Conservation (phyloP, 2,888 invertebrate species). For the Hymenopus coronatus region DNA sequence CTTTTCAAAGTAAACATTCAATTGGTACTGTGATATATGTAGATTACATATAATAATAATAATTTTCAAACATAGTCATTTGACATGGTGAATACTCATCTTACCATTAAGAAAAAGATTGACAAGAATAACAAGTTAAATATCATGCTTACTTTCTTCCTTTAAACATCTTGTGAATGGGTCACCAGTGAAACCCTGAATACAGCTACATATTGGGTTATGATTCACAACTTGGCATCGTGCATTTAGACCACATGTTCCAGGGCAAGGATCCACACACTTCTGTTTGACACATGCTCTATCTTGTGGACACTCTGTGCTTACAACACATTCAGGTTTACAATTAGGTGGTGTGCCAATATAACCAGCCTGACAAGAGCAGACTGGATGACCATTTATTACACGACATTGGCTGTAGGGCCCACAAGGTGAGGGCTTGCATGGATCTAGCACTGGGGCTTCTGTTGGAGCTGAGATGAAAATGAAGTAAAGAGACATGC, state of each 20-base stretch:
- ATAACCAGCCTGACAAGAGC: constrained; percentile 65
- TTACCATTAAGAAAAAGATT: not conserved
- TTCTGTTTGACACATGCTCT: constrained; percentile 67
- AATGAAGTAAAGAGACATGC: constrained; percentile 19
- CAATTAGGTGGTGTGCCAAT: constrained; percentile 67
- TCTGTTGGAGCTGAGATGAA: constrained; percentile 20
- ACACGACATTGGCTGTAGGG: constrained; percentile 77
- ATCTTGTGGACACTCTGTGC: constrained; percentile 66
- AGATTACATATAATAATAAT: not conserved
- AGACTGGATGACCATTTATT: constrained; percentile 66
- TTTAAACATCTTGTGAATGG: constrained; percentile 59
- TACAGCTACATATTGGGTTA: constrained; percentile 68
- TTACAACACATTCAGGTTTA: constrained; percentile 69
- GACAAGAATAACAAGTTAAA: not conserved
- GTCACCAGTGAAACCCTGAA: constrained; percentile 61
- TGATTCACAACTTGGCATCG: constrained; percentile 71
- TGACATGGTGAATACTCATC: not conserved
- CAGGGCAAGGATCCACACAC: constrained; percentile 69
- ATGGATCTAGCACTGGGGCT: constrained; percentile 53
- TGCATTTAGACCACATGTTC: constrained; percentile 70
- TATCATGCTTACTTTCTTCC: constrained; percentile 31
- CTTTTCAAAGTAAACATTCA: no score
- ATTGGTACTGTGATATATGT: not conserved
- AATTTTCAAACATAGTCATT: not conserved
- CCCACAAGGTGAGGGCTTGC: constrained; percentile 77